Base-by-base conservation (phyloP, 2,797 vertebrate species). In the Anas bahamensis region DNA sequence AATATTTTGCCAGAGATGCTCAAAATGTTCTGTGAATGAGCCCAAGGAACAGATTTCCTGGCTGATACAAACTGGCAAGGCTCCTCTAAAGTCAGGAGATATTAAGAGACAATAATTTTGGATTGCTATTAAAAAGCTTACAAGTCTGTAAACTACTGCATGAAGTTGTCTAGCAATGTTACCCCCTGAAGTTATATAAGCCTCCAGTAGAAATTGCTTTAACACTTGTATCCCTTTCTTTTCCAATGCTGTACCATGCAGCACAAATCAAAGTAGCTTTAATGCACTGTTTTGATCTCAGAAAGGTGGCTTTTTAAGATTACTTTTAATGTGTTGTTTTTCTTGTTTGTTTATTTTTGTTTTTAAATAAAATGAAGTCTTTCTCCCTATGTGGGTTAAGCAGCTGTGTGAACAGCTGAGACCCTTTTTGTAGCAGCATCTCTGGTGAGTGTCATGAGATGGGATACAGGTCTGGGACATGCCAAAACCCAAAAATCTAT, bases 11-110 rank as follows among this genome's bases (percentile, higher is more conserved):
- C 9, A n/a, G 59, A 88, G 83, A 86, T 57, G 61, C 33, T 93
- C 86, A 92, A 73, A 88, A 86, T 74, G 79, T 95, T 96, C 91
- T 92, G 74, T 89, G 89, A 88, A 92, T 86, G 89, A 94, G 83
- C 69, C 33, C 48, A 71, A 93, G 65, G 74, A 95, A 92, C 92
- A 94, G 90, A 88, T 92, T 96, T 95, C 80, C 46, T 92, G 87
- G 61, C 79, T 93, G 83, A 81, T 88, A 17, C 61, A 88, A 95
- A 82, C 61, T 88, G 90, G 83, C 74, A 85, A 86, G 24, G 7
- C 57, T 97, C n/a, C 71, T 76, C 69, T 15, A 61, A 88, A 89
- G 37, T 74, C 77, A 60, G 61, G 83, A 13, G 50, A 71, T 81
- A 83, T 75, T 83, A 77, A 44, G 64, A 95, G 71, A 90, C 94